phyloP scores from a whole-genome alignment of 2,797 vertebrate genomes.

The Alectoris magna region DNA sequence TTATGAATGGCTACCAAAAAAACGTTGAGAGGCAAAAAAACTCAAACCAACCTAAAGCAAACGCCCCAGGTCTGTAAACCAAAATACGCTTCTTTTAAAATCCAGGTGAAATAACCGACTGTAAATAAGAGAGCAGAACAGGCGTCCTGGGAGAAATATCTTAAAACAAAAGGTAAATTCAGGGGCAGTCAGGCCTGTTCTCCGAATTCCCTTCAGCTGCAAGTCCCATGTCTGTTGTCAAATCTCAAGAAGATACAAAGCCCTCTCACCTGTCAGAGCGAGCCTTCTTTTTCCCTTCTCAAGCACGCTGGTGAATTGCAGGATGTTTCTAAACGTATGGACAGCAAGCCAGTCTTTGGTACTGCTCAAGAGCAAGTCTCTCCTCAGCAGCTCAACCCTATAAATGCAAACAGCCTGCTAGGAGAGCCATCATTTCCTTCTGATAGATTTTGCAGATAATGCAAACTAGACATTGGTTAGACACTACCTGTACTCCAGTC shows the following conservation, averaged over 20 bases:
- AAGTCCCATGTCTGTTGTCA: not conserved
- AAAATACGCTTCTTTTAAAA: not conserved
- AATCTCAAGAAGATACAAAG: not conserved
- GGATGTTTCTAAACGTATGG: not conserved
- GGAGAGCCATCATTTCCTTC: not conserved
- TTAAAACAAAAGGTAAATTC: not conserved
- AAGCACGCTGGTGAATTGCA: fast-evolving
- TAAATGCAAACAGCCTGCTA: not conserved
- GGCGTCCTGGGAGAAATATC: not conserved
- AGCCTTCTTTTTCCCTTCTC: not conserved
- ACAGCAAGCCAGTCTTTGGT: not conserved
- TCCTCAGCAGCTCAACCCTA: not conserved
- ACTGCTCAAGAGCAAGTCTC: not conserved
- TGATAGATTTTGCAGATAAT: not conserved
- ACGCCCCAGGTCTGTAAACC: not conserved
- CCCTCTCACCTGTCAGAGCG: not conserved
- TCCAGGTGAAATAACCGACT: not conserved
- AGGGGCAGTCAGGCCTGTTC: not conserved
- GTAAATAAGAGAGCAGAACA: not conserved
- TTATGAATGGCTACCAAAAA: not conserved
- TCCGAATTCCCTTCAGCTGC: not conserved
- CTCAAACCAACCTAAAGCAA: not conserved
- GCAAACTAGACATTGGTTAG: not conserved
- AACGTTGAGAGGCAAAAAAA: not conserved
- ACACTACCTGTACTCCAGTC: not conserved